A percentile compares a stretch with the other conserved stretches of the same genome.
Conservation (phyloP, 2,797 vertebrate species). For the Natrix natrix region DNA sequence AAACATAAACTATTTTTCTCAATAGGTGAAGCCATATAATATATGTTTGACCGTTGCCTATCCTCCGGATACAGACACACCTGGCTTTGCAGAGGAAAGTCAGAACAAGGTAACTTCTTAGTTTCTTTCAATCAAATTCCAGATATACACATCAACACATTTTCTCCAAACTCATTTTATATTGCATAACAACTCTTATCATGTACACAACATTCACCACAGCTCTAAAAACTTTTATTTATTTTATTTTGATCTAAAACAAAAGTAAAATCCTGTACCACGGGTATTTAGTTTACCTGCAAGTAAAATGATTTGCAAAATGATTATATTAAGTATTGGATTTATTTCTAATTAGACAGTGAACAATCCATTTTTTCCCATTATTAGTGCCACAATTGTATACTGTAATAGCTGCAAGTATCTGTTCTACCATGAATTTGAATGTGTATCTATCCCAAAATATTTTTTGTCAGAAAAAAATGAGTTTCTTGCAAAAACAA, state of each 20-base stretch:
- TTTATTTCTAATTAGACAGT: not conserved
- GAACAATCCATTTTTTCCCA: not conserved
- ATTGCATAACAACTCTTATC: not conserved
- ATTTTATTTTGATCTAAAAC: not conserved
- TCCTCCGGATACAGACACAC: constrained; percentile 97
- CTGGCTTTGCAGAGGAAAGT: constrained; percentile 89
- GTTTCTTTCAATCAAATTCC: not conserved
- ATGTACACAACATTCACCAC: not conserved
- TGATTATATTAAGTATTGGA: not conserved
- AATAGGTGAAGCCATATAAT: constrained; percentile 96
- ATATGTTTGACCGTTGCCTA: constrained; percentile 93
- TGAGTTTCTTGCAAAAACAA: not conserved
- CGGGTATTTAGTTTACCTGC: not conserved
- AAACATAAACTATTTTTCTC: constrained; percentile 21
- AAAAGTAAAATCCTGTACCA: not conserved
- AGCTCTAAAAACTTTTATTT: not conserved
- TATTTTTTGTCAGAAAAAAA: not conserved
- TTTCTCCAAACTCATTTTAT: not conserved
- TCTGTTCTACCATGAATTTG: not conserved
- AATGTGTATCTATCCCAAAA: not conserved
- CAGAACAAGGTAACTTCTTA: constrained; percentile 83
- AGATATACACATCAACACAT: not conserved
- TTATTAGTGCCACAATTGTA: not conserved
- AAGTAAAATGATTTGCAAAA: not conserved
- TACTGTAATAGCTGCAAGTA: not conserved